phyloP scores from a whole-genome alignment of 2,113 vertebrate genomes.

The Oxygymnocypris stewartii region DNA sequence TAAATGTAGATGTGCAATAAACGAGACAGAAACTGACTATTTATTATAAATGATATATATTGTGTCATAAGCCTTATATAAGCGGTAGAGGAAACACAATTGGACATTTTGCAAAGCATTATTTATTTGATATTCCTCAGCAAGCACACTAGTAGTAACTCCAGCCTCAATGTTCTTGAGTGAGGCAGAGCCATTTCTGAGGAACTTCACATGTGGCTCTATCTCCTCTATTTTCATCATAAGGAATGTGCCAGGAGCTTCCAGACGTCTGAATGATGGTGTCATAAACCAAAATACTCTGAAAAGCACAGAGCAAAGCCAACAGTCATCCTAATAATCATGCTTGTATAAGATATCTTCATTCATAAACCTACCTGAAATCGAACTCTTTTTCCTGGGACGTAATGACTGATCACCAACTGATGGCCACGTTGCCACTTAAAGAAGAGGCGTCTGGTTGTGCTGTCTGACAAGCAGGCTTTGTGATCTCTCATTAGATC shows the following conservation, averaged over 20 bases:
- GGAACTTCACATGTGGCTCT: slow-evolving; percentile 84
- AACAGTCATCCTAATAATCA: background rate
- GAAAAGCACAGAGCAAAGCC: slow-evolving; percentile 49
- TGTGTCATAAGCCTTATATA: too few species aligned
- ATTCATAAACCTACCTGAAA: slow-evolving; percentile 81
- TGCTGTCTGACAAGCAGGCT: slow-evolving; percentile 80
- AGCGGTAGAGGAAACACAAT: background rate
- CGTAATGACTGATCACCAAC: slow-evolving; percentile 66
- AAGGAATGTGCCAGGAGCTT: slow-evolving; percentile 90
- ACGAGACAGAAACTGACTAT: background rate
- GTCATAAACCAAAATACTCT: slow-evolving; percentile 82
- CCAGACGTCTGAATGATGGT: slow-evolving; percentile 86
- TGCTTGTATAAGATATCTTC: background rate
- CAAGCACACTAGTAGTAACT: background rate
- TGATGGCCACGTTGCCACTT: slow-evolving; percentile 98
- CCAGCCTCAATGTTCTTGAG: slow-evolving; percentile 52
- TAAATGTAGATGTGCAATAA: background rate
- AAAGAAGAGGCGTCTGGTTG: slow-evolving; percentile 84
- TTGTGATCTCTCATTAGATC: slow-evolving; percentile 97
- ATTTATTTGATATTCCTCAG: slow-evolving; percentile 12
- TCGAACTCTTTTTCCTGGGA: slow-evolving; percentile 62
- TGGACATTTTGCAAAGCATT: background rate
- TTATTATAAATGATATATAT: too few species aligned
- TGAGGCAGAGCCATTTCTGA: slow-evolving; percentile 89
- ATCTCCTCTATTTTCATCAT: slow-evolving; percentile 79